Evolutionary conservation across 2,888 invertebrate genomes (phyloP).

Genomic region (Prenolepis imparis): DNA sequence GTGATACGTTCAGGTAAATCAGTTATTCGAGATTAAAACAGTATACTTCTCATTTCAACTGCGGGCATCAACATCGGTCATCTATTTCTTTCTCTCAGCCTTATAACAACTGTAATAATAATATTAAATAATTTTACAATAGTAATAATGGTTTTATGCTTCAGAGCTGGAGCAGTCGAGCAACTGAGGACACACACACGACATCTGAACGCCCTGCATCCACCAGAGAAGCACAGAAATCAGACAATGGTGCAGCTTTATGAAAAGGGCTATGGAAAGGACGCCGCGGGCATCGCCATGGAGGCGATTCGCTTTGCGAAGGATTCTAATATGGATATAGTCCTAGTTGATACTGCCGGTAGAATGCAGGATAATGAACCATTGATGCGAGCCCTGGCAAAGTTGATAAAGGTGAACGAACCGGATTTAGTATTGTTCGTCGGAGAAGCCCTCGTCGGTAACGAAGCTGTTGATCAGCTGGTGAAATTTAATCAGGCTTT

Average conservation of each 20-base stretch:
- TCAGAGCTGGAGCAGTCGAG: conserved; percentile 98
- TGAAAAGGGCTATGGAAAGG: conserved; percentile 99
- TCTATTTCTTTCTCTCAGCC: not conserved
- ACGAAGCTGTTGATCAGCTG: conserved; percentile 99
- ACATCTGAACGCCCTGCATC: conserved; percentile 97
- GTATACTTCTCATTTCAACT: not conserved
- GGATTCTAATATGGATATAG: conserved; percentile 94
- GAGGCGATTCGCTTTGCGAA: conserved; percentile 97
- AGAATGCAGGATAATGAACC: conserved; percentile 99
- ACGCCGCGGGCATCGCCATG: conserved; percentile 99
- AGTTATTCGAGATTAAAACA: not conserved
- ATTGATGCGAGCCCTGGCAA: conserved; percentile 98
- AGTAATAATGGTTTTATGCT: conserved; percentile 19
- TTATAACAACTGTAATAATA: too few relatives aligned
- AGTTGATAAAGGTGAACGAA: conserved; percentile 98
- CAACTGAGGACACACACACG: conserved; percentile 98
- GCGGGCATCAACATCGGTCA: not conserved
- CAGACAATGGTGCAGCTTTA: conserved; percentile 96
- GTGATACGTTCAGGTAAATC: conserved; percentile 94
- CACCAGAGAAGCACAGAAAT: conserved; percentile 91
- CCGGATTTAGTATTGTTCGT: conserved; percentile 99
- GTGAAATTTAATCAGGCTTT: conserved; percentile 99
- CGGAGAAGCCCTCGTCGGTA: conserved; percentile 99
- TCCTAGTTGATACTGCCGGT: conserved; percentile 99
- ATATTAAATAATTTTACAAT: too few relatives aligned